phyloP scores from a whole-genome alignment of 2,113 vertebrate genomes.

The Lonchura striata region DNA sequence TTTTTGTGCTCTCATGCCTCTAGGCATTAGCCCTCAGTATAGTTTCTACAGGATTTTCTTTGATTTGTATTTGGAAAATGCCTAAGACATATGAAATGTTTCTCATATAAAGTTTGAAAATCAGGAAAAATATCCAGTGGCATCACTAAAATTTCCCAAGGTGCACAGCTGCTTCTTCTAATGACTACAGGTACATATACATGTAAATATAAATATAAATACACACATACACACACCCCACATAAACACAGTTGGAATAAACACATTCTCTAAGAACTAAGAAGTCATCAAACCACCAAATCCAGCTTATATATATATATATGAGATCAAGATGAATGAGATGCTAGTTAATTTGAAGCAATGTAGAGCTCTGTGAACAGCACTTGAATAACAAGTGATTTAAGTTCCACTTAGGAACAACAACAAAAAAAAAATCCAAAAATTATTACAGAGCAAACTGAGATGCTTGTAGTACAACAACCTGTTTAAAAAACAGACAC shows the following conservation, averaged over 20 bases:
- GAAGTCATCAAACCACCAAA: background rate
- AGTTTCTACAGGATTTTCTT: background rate
- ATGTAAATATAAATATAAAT: background rate
- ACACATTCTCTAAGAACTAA: background rate
- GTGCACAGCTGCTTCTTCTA: background rate
- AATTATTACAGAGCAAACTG: background rate
- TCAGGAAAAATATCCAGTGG: background rate
- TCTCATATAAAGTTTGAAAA: background rate
- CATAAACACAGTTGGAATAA: background rate
- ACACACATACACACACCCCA: accelerated
- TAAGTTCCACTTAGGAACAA: background rate
- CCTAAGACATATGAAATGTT: background rate
- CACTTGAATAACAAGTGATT: background rate
- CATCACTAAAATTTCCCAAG: background rate
- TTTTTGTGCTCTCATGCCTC: background rate
- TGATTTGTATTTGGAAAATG: background rate
- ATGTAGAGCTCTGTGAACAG: background rate
- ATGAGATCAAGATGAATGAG: background rate
- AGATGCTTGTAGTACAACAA: background rate
- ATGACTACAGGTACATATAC: background rate
- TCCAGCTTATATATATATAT: background rate
- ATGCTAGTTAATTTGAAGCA: background rate
- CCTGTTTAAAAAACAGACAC: background rate
- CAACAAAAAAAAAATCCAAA: background rate
- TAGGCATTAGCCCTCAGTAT: background rate